A percentile compares a stretch with the other conserved stretches of the same genome.
Evolutionary conservation across 2,113 vertebrate genomes (phyloP).

Genomic region (Spermophilus dauricus): DNA sequence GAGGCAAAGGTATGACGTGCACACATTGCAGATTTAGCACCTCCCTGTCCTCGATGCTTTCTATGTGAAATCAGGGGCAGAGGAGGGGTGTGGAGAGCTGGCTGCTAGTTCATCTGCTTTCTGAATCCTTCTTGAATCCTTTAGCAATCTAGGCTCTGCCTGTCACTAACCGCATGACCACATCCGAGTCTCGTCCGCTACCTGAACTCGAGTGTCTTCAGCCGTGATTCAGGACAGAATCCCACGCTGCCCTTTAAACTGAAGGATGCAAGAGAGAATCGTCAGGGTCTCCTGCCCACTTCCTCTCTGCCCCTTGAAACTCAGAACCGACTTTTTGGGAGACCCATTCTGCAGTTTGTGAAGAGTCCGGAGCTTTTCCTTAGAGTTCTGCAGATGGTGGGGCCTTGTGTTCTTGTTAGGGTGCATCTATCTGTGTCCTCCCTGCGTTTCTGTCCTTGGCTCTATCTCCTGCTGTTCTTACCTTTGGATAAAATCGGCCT

Average conservation of each 20-base stretch:
- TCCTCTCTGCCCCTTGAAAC: background rate
- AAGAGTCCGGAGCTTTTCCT: background rate
- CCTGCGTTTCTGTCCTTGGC: background rate
- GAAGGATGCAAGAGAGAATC: background rate
- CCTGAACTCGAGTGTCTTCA: background rate
- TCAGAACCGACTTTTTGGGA: background rate
- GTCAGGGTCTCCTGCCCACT: background rate
- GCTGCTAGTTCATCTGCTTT: background rate
- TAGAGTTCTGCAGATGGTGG: background rate
- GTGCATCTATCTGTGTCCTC: background rate
- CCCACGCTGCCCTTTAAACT: background rate
- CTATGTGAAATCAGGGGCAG: background rate
- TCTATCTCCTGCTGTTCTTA: background rate
- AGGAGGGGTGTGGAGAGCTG: background rate
- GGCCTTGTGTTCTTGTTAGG: accelerated
- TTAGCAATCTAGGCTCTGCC: background rate
- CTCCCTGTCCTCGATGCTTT: background rate
- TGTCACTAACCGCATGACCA: background rate
- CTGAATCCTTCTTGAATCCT: background rate
- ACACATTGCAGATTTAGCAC: background rate
- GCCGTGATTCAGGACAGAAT: background rate
- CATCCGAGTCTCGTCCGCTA: background rate
- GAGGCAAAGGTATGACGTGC: background rate
- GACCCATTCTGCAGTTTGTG: background rate
- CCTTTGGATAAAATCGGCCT: background rate